A percentile compares a stretch with the other conserved stretches of the same genome.
These are phyloP conservation scores for Eurosta solidaginis DNA, from an alignment of 1,140 invertebrate species.

Conservation along the genomic window DNA sequence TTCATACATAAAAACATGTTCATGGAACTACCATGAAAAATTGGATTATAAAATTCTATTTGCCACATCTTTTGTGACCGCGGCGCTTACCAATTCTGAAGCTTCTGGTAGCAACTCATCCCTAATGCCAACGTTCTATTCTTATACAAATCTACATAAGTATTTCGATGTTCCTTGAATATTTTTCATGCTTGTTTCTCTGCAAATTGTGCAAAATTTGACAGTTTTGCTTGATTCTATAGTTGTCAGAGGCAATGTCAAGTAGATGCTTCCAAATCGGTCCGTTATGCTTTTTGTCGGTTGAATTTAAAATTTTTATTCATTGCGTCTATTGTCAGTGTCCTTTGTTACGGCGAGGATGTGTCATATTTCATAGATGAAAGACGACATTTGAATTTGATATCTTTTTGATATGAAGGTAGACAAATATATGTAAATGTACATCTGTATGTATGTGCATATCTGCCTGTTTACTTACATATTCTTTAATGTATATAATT, in stretches of 20 bases:
- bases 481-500: no score
- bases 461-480: no score
- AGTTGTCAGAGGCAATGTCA: slow-evolving; percentile 18
- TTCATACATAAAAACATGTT: neutral
- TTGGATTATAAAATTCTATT: slow-evolving; percentile 34
- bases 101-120: neutral
- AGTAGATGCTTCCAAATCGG: neutral
- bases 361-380: slow-evolving; percentile 27
- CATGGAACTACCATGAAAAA: slow-evolving; percentile 27
- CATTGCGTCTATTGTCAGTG: neutral
- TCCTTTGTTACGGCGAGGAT: neutral
- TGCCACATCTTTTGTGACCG: slow-evolving; percentile 18
- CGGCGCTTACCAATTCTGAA: neutral
- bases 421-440: neutral
- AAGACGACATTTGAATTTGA: slow-evolving; percentile 14
- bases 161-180: neutral
- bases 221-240: slow-evolving; percentile 17
- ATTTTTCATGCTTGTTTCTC: neutral
- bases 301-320: slow-evolving; percentile 1
- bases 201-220: slow-evolving; percentile 18
- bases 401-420: neutral
- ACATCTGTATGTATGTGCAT: neutral
- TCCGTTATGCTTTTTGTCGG: slow-evolving; percentile 6
- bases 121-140: neutral
- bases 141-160: no score